Evolutionary conservation across 2,113 vertebrate genomes (phyloP), one percentile per base, ranked within the genome.

Genomic region (Turdus rufiventris): DNA sequence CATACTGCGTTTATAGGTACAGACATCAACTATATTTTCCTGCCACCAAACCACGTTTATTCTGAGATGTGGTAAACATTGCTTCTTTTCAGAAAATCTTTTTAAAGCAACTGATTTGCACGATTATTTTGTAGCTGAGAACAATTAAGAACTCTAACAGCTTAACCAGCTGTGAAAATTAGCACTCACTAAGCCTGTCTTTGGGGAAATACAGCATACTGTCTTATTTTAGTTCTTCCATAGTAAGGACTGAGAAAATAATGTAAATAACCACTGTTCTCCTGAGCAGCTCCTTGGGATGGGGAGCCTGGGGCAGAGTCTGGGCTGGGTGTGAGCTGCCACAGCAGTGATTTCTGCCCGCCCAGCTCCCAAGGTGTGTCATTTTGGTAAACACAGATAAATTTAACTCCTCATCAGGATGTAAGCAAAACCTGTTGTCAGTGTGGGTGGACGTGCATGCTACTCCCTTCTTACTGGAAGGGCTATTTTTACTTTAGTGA

Each of bases 331-430:
- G 2, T 21, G 78, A 75, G 50, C 56, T 79, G 61, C 51, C 3
- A 28, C n/a, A 38, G 88, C 0, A 0, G 21, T 6, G 38, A 20
- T 58, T 85, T 50, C 38, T 86, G 76, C 25, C 21, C 0, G 3
- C 26, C 24, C 4, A 9, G 31, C 38, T 40, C 4, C 0, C 14
- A 11, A 7, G 62, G 83, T 50, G 63, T 31, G 54, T 23, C 48
- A 4, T 36, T 65, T 57, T 29, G 43, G 50, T 38, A 67, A 48
- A 70, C 33, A 66, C 5, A 1, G 31, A 77, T 58, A 57, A 57
- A 40, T 18, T 33, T 31, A 48, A 70, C 28, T 38, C 47, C 33
- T 84, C n/a, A 62, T 14, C 26, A 1, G 12, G 25, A 77, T 3
- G 63, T 24, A 57, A 47, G 67, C 47, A 71, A 29, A 42, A 36